These are phyloP conservation scores for Apogon talboti DNA, from an alignment of 2,797 vertebrate genomes.

Conservation along the genomic window DNA sequence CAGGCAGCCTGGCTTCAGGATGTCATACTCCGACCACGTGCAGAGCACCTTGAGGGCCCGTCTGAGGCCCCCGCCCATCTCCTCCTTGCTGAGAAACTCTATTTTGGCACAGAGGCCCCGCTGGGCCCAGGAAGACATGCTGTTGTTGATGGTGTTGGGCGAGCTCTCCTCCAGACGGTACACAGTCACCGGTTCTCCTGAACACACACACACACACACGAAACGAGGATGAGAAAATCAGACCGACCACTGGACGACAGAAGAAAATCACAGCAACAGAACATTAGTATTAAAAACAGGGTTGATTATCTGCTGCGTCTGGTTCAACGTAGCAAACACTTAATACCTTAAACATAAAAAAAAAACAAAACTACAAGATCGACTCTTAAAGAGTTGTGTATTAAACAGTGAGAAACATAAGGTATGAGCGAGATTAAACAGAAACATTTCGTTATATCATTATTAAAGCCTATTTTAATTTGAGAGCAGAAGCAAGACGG, in stretches of 20 bases:
- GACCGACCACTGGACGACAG: background rate
- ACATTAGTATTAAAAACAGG: background rate
- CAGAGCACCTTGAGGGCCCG: constrained; percentile 97
- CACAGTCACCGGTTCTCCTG: constrained; percentile 97
- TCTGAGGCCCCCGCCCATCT: constrained; percentile 97
- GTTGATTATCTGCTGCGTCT: background rate
- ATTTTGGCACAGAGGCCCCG: constrained; percentile 97
- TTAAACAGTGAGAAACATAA: too few species aligned
- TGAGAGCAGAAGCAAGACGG: too few species aligned
- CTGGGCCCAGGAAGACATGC: constrained; percentile 99
- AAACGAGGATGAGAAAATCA: background rate
- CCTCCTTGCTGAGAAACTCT: constrained; percentile 98
- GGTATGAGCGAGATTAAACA: too few species aligned
- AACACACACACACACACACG: constrained; percentile 14
- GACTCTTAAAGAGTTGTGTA: too few species aligned
- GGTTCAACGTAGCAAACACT: background rate
- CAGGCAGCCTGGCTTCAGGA: constrained; percentile 95
- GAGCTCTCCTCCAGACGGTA: constrained; percentile 98
- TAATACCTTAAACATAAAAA: background rate
- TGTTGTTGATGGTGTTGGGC: constrained; percentile 96
- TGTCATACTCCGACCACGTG: constrained; percentile 97
- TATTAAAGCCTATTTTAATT: too few species aligned
- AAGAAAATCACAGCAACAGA: background rate
- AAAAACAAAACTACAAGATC: too few species aligned
- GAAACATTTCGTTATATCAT: too few species aligned